A percentile compares a stretch with the other conserved stretches of the same genome.
phyloP scores from a whole-genome alignment of 2,797 vertebrate species.

The Saxicola maurus region DNA sequence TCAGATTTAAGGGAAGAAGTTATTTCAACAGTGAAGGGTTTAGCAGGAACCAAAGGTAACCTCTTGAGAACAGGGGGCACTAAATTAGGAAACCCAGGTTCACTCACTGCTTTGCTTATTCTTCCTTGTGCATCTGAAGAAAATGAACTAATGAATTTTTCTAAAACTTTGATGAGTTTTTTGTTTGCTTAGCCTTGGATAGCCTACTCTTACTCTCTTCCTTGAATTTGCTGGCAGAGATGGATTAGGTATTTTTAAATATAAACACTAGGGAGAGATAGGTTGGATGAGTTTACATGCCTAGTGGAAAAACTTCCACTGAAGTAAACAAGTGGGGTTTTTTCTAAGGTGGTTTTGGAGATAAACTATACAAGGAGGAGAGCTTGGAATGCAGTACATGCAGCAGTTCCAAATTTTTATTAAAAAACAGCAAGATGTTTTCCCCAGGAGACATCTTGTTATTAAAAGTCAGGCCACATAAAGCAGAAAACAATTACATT shows the following conservation, averaged over 20 bases:
- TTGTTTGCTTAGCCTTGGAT: slow-evolving; percentile 17
- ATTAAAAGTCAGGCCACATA: slow-evolving; percentile 13
- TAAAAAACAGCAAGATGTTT: background rate
- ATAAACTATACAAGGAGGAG: slow-evolving; percentile 10
- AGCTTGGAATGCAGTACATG: background rate
- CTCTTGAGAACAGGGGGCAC: background rate
- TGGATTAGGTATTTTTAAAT: slow-evolving; percentile 42
- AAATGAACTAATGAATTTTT: background rate
- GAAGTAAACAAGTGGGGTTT: slow-evolving; percentile 41
- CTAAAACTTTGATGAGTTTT: background rate
- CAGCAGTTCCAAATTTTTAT: slow-evolving; percentile 5
- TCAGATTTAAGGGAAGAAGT: background rate
- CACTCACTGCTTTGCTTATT: background rate
- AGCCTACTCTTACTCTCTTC: background rate
- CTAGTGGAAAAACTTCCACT: slow-evolving; percentile 35
- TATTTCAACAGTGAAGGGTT: background rate
- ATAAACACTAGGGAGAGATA: slow-evolving; percentile 27
- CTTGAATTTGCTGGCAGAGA: slow-evolving; percentile 21
- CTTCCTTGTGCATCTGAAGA: background rate
- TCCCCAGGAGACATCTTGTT: background rate
- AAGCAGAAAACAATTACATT: slow-evolving; percentile 5
- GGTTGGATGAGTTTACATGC: slow-evolving; percentile 21
- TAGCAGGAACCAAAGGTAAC: background rate
- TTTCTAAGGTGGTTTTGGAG: slow-evolving; percentile 31
- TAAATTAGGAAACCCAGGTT: background rate